A percentile compares a stretch with the other conserved stretches of the same genome.
phyloP scores from a whole-genome alignment of 2,113 vertebrate species.

The Zingel zingel region DNA sequence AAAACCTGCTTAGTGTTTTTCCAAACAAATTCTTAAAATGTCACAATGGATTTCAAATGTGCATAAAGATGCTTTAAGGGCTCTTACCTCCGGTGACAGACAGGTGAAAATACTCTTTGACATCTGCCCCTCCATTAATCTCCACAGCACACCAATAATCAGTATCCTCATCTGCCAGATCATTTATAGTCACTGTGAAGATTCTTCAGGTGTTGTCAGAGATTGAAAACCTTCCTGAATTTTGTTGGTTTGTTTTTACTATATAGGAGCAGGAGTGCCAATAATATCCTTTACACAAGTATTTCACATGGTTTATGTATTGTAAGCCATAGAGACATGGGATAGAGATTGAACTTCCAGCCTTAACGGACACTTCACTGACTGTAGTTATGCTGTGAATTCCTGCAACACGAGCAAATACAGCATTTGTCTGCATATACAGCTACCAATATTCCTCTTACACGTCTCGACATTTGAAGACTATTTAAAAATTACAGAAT shows the following conservation, averaged over 20 bases:
- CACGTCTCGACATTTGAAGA: not conserved
- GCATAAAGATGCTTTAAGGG: not conserved
- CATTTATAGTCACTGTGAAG: conserved; percentile 60
- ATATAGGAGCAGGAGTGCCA: rapidly evolving
- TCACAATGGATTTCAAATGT: not conserved
- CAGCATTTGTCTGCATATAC: not conserved
- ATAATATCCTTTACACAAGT: conserved; percentile 31
- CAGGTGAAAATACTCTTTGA: not conserved
- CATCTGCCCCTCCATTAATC: rapidly evolving
- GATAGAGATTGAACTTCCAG: conserved; percentile 43
- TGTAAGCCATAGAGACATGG: conserved; percentile 50
- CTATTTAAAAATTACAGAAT: not conserved
- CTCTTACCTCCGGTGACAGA: conserved; percentile 45
- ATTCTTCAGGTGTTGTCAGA: conserved; percentile 35
- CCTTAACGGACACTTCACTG: conserved; percentile 38
- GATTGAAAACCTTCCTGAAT: conserved; percentile 34
- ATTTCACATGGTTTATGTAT: conserved; percentile 41
- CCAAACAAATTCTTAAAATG: not conserved
- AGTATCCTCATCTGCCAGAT: rapidly evolving
- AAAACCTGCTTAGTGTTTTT: not conserved
- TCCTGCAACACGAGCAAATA: conserved; percentile 40
- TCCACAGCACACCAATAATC: conserved; percentile 62
- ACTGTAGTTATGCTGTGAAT: conserved; percentile 31
- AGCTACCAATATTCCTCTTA: not conserved
- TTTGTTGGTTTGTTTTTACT: conserved; percentile 8